A percentile compares a stretch with the other conserved stretches of the same genome.
Conservation (phyloP, 92 coral and sea anemone genomes). For the Muricea muricata region DNA sequence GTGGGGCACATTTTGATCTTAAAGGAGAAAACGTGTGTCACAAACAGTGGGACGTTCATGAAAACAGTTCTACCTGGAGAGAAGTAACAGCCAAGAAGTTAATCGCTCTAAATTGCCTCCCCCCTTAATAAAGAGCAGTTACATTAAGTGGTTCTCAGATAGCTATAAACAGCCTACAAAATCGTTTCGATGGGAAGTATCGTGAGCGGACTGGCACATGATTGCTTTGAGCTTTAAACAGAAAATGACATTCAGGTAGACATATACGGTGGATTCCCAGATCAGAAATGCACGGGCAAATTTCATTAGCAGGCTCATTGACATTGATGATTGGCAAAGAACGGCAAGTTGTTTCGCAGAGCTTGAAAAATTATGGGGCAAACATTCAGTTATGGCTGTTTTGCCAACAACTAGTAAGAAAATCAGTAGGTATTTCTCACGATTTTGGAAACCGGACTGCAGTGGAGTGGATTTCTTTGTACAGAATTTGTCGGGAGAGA, state of each 20-base stretch:
- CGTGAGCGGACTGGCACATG: slow-evolving; percentile 45
- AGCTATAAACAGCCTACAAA: slow-evolving; percentile 58
- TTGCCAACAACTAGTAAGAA: slow-evolving; percentile 21
- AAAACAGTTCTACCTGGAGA: too few species aligned
- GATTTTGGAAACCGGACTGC: background rate
- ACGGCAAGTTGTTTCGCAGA: slow-evolving; percentile 27
- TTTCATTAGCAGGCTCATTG: too few species aligned
- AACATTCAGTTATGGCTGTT: slow-evolving; percentile 53
- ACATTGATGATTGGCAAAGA: slow-evolving; percentile 61
- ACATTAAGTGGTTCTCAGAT: slow-evolving; percentile 11
- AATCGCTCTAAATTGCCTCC: too few species aligned
- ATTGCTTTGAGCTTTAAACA: slow-evolving; percentile 57
- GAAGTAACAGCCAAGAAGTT: too few species aligned
- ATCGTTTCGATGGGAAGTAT: slow-evolving; percentile 65
- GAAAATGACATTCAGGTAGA: background rate
- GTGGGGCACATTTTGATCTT: too few species aligned
- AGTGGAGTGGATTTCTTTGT: slow-evolving; percentile 12
- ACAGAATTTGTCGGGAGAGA: background rate
- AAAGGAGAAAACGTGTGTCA: too few species aligned
- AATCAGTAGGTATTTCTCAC: too few species aligned
- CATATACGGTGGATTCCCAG: slow-evolving; percentile 67
- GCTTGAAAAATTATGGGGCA: too few species aligned
- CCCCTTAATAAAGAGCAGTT: background rate
- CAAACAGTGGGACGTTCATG: too few species aligned
- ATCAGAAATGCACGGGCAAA: slow-evolving; percentile 22